Conservation (phyloP, 2,888 invertebrate genomes). For the Tiliacea citrago region DNA sequence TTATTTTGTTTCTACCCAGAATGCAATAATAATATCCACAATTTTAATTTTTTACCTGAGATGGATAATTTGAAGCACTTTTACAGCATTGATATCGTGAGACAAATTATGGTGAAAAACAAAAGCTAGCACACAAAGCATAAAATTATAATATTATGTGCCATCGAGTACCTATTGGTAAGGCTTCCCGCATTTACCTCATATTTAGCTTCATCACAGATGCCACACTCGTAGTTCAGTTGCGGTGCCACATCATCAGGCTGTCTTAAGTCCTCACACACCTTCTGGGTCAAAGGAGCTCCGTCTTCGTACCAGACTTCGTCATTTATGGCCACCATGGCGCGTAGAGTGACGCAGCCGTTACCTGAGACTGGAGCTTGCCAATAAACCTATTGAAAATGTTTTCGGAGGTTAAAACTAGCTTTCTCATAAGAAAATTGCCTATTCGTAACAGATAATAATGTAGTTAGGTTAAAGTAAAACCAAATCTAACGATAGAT, state of each 20-base stretch:
- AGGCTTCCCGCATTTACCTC: slow-evolving; percentile 65
- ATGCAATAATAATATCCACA: too few species aligned
- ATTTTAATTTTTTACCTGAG: too few species aligned
- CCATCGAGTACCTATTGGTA: too few species aligned
- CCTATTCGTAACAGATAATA: not conserved
- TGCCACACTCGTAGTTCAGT: slow-evolving; percentile 81
- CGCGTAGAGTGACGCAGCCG: slow-evolving; percentile 84
- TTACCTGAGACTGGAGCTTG: slow-evolving; percentile 84
- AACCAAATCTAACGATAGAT: not conserved
- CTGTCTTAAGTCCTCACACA: slow-evolving; percentile 85
- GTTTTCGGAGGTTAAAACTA: not conserved
- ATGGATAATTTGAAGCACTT: too few species aligned
- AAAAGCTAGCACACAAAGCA: too few species aligned
- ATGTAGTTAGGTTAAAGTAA: not conserved
- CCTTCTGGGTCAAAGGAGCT: slow-evolving; percentile 76
- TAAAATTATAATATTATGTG: too few species aligned
- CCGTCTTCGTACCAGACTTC: slow-evolving; percentile 86
- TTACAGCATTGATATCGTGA: too few species aligned
- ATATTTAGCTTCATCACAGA: slow-evolving; percentile 87
- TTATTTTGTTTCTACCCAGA: not conserved
- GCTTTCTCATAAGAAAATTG: not conserved
- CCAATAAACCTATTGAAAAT: slow-evolving; percentile 81
- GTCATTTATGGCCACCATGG: slow-evolving; percentile 85
- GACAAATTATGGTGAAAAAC: too few species aligned
- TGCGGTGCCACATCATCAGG: slow-evolving; percentile 84